Evolutionary conservation across 1,140 invertebrate genomes (phyloP), one percentile per base, ranked within the genome.

Genomic region (Laodelphax striatellus): DNA sequence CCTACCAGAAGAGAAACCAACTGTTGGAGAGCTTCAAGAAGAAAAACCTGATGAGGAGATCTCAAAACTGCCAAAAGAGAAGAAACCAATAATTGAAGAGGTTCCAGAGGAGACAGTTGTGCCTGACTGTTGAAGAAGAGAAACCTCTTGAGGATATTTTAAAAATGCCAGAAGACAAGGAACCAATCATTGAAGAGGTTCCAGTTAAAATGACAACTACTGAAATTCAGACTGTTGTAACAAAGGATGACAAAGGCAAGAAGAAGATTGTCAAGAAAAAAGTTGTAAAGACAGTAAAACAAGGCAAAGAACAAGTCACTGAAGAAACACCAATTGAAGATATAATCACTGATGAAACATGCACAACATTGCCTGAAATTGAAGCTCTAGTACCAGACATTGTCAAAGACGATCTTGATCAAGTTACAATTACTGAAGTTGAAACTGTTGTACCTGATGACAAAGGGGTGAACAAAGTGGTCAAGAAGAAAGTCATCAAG

Each of bases 401-500:
- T 10, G 55, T 61, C 14, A 34, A 44, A 9, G 59, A 46, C 21
- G 60, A 62, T 21, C 60, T 60, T 21, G 62, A 64, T 41, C 72
- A 75, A 61, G 70, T 75, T 9, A 70, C 70, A 5, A 66, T 76
- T 1, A 72, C 75, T 10, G 72, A 79, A 62, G 71, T 73, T n/a
- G 68, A 58, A 43, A 58, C 46, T 57, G 21, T 52, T 63, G 14
- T 28, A 28, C 24, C 24, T 28, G 24, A 28, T 28, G 24, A 28
- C 24, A 28, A 6, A 28, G 24, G 24, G 2, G 24, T 28, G 24
- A 28, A 28, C 2, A 41, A 57, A 52, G 44, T 63, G 17, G 54
- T 46, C 13, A 57, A 63, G 43, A 63, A 61, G 59, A 58, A 38
- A 11, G 28, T 16, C 24, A 54, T 54, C 13, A 34, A 55, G 52